phyloP scores from a whole-genome alignment of 2,888 invertebrate genomes.

The Oxyteleia sp. region DNA sequence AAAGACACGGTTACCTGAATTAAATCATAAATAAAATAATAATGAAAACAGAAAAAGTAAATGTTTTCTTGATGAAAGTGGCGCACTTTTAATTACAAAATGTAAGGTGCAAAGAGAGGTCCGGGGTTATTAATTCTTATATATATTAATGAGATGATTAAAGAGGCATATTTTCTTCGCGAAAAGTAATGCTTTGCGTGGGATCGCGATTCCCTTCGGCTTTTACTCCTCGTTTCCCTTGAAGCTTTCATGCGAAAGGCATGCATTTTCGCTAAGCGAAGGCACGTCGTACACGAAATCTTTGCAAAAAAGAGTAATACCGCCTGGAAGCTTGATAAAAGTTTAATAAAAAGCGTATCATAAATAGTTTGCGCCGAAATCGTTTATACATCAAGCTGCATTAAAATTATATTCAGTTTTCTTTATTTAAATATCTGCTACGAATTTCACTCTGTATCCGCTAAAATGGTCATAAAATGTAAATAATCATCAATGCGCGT shows the following conservation, averaged over 20 bases:
- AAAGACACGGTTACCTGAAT: constrained; percentile 20
- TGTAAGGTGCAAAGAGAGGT: constrained; percentile 4
- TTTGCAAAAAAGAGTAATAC: constrained; percentile 30
- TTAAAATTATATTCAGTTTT: neutral
- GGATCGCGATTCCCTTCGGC: constrained; percentile 51
- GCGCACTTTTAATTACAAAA: constrained; percentile 40
- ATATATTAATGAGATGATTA: constrained; percentile 60
- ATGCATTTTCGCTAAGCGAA: constrained; percentile 43
- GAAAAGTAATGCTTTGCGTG: constrained; percentile 30
- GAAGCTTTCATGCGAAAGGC: constrained; percentile 56
- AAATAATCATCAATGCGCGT: too few relatives aligned
- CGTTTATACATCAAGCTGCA: neutral
- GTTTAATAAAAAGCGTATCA: constrained; percentile 33
- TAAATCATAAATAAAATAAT: constrained; percentile 1
- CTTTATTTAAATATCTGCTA: too few relatives aligned
- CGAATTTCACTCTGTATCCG: too few relatives aligned
- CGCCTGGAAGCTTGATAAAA: constrained; percentile 29
- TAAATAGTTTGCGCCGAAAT: constrained; percentile 18
- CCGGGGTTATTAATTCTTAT: constrained; percentile 31
- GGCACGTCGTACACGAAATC: constrained; percentile 53
- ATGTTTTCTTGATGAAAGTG: constrained; percentile 40
- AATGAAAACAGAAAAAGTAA: neutral
- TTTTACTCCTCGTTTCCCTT: constrained; percentile 57
- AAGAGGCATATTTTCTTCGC: constrained; percentile 38
- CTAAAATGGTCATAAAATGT: too few relatives aligned